Evolutionary conservation across 2,113 vertebrate genomes (phyloP).

Genomic region (Toxostoma redivivum): DNA sequence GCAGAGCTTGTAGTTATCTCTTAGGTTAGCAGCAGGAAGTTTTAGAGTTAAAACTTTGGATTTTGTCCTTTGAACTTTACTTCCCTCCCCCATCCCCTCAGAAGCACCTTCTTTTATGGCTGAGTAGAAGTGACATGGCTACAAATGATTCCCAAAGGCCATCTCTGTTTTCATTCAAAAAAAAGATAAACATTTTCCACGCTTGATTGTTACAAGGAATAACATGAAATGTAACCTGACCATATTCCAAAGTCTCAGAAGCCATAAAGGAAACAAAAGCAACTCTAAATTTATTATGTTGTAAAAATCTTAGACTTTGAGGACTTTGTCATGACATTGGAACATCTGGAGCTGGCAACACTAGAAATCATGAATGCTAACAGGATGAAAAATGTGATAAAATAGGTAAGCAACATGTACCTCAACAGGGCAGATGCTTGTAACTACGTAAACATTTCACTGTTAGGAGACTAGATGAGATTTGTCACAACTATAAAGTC

Average conservation of each 20-base stretch:
- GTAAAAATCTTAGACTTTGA: background rate
- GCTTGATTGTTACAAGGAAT: background rate
- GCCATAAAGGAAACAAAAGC: background rate
- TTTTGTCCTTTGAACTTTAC: background rate
- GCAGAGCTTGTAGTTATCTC: background rate
- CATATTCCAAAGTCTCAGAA: background rate
- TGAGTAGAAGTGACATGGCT: background rate
- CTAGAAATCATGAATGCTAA: background rate
- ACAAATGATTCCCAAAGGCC: background rate
- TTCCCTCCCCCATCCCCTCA: background rate
- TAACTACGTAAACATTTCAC: background rate
- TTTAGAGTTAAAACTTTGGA: background rate
- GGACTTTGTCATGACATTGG: background rate
- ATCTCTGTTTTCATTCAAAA: background rate
- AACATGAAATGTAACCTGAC: background rate
- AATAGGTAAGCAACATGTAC: background rate
- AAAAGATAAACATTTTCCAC: background rate
- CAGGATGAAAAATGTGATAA: background rate
- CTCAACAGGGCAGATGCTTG: background rate
- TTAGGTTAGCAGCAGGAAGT: background rate
- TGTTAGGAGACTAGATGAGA: background rate
- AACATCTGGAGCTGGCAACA: background rate
- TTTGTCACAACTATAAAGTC: background rate
- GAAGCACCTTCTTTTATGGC: background rate
- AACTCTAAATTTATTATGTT: background rate